Conservation (phyloP, 2,888 invertebrate species). For the Dysmachus trigonus region DNA sequence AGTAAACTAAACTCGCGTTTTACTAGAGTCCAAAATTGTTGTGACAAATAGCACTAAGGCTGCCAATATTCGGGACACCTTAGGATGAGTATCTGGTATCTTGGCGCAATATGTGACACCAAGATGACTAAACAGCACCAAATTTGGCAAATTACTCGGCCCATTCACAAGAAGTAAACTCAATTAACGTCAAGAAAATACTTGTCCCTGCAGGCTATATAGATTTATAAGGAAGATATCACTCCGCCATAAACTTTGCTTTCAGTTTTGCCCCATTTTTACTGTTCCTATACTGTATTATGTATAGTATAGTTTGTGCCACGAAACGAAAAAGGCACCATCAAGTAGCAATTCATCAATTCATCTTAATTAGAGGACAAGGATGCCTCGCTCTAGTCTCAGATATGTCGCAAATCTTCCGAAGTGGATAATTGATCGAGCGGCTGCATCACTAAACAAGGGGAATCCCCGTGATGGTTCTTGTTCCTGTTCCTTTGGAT, state of each 20-base stretch:
- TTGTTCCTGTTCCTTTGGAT: neutral
- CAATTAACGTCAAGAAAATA: constrained; percentile 30
- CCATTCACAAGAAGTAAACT: constrained; percentile 16
- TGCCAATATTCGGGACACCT: neutral
- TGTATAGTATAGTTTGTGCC: neutral
- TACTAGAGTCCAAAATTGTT: neutral
- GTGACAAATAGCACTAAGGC: neutral
- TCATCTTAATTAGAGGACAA: constrained; percentile 24
- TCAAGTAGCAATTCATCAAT: constrained; percentile 16
- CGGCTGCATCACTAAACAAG: neutral
- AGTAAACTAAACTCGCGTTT: neutral
- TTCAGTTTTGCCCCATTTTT: neutral
- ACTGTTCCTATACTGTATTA: neutral
- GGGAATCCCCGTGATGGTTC: neutral
- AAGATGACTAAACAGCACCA: neutral
- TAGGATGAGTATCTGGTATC: neutral
- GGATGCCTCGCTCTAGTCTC: neutral
- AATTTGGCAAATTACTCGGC: constrained; percentile 10
- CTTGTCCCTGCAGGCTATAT: neutral
- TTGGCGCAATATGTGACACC: neutral
- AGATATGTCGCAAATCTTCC: neutral
- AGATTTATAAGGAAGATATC: constrained; percentile 15
- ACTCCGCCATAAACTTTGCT: neutral
- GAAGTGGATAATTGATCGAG: neutral
- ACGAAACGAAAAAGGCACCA: neutral